Evolutionary conservation across 2,797 vertebrate species (phyloP).

Genomic region (Apogon talboti): DNA sequence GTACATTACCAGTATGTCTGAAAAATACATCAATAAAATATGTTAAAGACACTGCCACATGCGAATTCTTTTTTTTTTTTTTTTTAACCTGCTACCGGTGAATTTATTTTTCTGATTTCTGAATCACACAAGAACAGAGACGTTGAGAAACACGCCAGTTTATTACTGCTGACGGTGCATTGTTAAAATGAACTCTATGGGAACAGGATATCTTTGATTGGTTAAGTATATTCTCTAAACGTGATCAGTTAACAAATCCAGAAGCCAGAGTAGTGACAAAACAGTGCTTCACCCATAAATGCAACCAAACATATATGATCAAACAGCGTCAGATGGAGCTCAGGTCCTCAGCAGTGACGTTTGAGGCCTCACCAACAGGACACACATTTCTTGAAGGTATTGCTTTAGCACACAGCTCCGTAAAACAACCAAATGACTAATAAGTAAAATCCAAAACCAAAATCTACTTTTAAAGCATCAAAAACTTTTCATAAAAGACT

Average conservation of each 20-base stretch:
- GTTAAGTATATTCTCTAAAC: constrained; percentile 63
- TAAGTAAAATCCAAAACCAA: constrained; percentile 47
- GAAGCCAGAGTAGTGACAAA: constrained; percentile 46
- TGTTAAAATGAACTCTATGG: constrained; percentile 54
- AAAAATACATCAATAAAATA: constrained; percentile 64
- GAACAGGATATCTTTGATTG: constrained; percentile 62
- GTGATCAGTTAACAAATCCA: constrained; percentile 50
- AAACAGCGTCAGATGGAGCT: constrained; percentile 31
- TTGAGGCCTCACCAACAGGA: constrained; percentile 35
- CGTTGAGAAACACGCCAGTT: constrained; percentile 64
- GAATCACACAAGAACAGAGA: constrained; percentile 47
- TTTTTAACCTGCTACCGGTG: neutral
- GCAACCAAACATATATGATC: constrained; percentile 38
- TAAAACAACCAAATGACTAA: constrained; percentile 45
- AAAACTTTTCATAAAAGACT: constrained; percentile 59
- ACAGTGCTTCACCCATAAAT: constrained; percentile 44
- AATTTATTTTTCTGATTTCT: constrained; percentile 15
- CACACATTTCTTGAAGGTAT: constrained; percentile 29
- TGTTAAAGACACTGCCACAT: constrained; percentile 14
- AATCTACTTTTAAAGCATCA: constrained; percentile 72
- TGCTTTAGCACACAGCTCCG: constrained; percentile 37
- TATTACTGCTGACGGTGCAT: constrained; percentile 67
- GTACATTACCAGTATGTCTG: constrained; percentile 1
- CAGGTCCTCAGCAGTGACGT: constrained; percentile 27
- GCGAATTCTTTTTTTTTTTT: constrained; percentile 25